A percentile compares a stretch with the other conserved stretches of the same genome.
phyloP scores from a whole-genome alignment of 2,797 vertebrate species.

The Emys orbicularis region DNA sequence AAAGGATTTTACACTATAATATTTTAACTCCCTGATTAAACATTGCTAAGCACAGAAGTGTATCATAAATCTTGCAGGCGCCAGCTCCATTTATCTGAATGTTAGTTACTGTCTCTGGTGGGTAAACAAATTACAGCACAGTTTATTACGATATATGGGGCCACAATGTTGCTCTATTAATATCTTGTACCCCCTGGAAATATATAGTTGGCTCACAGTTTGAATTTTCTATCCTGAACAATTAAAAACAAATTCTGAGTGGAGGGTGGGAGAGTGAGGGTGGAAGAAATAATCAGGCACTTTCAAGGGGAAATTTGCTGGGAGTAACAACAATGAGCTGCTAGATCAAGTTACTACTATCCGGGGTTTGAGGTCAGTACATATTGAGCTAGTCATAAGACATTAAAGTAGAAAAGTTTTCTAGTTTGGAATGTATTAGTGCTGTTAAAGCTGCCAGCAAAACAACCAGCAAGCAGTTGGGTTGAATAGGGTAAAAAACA shows the following conservation, averaged over 20 bases:
- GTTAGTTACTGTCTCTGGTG: constrained; percentile 76
- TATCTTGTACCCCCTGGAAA: constrained; percentile 65
- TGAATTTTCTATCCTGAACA: constrained; percentile 53
- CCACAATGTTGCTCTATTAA: constrained; percentile 64
- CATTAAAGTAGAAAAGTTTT: constrained; percentile 68
- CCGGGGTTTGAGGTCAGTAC: constrained; percentile 69
- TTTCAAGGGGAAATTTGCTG: constrained; percentile 42
- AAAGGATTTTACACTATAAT: constrained; percentile 79
- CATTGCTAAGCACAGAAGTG: constrained; percentile 78
- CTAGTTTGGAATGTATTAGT: constrained; percentile 67
- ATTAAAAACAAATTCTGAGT: constrained; percentile 56
- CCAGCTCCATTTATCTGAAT: constrained; percentile 81
- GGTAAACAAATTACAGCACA: constrained; percentile 77
- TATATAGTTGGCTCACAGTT: constrained; percentile 37
- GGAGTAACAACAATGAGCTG: constrained; percentile 68
- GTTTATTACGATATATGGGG: constrained; percentile 72
- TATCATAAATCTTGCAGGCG: constrained; percentile 81
- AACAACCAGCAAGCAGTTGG: constrained; percentile 53
- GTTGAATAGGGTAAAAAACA: constrained; percentile 50
- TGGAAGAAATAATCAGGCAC: constrained; percentile 21
- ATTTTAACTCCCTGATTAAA: constrained; percentile 84
- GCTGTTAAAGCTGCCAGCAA: constrained; percentile 64
- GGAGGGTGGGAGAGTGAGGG: constrained; percentile 52
- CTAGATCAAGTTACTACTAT: constrained; percentile 71
- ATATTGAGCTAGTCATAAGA: constrained; percentile 66